A percentile compares a stretch with the other conserved stretches of the same genome.
Conservation (phyloP, 2,797 vertebrate genomes). For the Sebastes umbrosus region DNA sequence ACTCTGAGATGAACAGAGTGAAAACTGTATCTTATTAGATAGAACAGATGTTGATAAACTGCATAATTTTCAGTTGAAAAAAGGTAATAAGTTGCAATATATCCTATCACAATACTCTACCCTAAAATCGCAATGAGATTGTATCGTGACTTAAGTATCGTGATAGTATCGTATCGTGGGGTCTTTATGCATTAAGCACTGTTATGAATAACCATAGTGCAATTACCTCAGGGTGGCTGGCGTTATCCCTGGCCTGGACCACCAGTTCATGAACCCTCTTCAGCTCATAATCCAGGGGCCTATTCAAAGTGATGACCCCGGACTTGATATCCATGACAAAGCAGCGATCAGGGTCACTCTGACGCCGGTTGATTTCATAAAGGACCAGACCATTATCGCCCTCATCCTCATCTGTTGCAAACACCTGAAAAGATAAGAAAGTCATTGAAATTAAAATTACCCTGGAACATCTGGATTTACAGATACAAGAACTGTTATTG, state of each 20-base stretch:
- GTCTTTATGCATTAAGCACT: neutral
- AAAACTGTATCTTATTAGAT: too few species aligned
- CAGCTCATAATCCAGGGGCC: constrained; percentile 93
- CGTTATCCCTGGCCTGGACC: constrained; percentile 93
- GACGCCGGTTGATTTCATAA: constrained; percentile 96
- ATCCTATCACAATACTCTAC: too few species aligned
- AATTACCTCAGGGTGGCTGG: constrained; percentile 90
- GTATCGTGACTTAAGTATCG: too few species aligned
- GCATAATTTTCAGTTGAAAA: too few species aligned
- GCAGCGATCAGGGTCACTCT: constrained; percentile 93
- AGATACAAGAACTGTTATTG: neutral
- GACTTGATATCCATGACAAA: constrained; percentile 92
- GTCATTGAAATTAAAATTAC: neutral
- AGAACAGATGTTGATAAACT: too few species aligned
- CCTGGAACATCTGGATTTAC: neutral
- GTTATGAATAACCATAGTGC: neutral
- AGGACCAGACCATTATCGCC: constrained; percentile 94
- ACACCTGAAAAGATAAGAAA: constrained; percentile 82
- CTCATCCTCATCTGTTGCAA: constrained; percentile 92
- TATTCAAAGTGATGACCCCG: constrained; percentile 92
- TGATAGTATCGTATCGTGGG: too few species aligned
- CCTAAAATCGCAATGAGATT: too few species aligned
- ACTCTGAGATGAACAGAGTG: too few species aligned
- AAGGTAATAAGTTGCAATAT: too few species aligned
- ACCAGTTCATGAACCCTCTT: constrained; percentile 96